phyloP scores from a whole-genome alignment of 2,113 vertebrate genomes.

The Tenebrosternarchus preto region DNA sequence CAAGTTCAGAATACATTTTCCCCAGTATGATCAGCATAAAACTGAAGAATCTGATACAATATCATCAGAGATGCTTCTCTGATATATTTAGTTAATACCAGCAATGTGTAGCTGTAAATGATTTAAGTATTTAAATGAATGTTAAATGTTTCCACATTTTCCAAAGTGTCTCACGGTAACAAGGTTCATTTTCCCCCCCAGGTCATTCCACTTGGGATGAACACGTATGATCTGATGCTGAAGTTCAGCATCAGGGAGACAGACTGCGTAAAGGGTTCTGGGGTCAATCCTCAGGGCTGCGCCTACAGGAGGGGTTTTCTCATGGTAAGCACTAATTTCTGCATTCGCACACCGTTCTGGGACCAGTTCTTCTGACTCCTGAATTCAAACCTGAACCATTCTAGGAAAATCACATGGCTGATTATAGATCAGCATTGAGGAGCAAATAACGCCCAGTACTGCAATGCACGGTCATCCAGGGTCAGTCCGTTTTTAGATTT shows the following conservation, averaged over 20 bases:
- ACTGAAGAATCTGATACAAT: background rate
- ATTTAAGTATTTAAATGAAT: no score
- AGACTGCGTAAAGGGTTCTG: constrained; percentile 56
- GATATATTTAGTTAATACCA: background rate
- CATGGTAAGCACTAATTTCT: constrained; percentile 56
- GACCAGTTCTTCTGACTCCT: background rate
- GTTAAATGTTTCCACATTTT: background rate
- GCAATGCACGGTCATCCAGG: no score
- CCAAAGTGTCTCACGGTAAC: no score
- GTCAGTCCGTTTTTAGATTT: no score
- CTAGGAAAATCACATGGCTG: no score
- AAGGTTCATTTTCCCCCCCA: constrained; percentile 20
- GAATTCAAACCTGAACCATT: background rate
- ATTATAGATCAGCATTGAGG: no score
- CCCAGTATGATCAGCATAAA: background rate
- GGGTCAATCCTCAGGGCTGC: constrained; percentile 54
- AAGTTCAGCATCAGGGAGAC: constrained; percentile 65
- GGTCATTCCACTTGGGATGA: constrained; percentile 55
- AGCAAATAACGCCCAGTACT: no score
- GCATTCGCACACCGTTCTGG: no score
- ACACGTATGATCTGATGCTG: constrained; percentile 61
- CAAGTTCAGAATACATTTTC: no score
- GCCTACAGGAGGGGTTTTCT: constrained; percentile 58
- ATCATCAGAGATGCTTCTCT: background rate
- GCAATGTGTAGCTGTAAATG: no score